Percentiles rank a stretch among this genome's conserved stretches.
Conservation (phyloP, 2,888 invertebrate species). For the Clunio marinus region DNA sequence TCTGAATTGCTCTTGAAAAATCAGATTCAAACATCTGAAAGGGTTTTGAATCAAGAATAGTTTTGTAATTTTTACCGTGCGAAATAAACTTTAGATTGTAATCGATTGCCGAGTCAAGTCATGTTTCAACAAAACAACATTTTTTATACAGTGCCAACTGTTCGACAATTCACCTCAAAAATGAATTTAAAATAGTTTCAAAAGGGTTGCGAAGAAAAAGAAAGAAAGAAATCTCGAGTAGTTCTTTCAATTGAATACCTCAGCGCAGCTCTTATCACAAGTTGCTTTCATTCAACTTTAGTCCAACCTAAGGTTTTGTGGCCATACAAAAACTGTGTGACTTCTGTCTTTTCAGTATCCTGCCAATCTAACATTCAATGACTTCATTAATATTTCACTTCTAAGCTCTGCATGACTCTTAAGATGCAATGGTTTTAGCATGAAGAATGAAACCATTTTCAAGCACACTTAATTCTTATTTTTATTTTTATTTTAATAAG, state of each 20-base stretch:
- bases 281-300: background rate
- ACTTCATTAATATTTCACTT: background rate
- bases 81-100: too few relatives aligned
- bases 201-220: too few relatives aligned
- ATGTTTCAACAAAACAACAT: too few relatives aligned
- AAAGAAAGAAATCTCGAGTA: background rate
- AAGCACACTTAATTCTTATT: slow-evolving; percentile 24
- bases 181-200: too few relatives aligned
- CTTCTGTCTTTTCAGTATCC: slow-evolving; percentile 43
- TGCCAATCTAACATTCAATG: too few relatives aligned
- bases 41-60: too few relatives aligned
- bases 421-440: background rate
- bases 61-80: too few relatives aligned
- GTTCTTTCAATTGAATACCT: background rate
- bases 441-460: background rate
- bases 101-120: too few relatives aligned
- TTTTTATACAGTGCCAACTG: too few relatives aligned
- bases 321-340: slow-evolving; percentile 51
- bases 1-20: slow-evolving; percentile 28
- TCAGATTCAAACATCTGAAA: slow-evolving; percentile 20
- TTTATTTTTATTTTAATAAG: too few relatives aligned
- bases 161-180: too few relatives aligned
- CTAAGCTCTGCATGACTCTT: background rate
- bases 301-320: slow-evolving; percentile 48
- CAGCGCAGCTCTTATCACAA: background rate